Base-by-base conservation (phyloP, 2,797 vertebrate species). In the Spea hammondii region DNA sequence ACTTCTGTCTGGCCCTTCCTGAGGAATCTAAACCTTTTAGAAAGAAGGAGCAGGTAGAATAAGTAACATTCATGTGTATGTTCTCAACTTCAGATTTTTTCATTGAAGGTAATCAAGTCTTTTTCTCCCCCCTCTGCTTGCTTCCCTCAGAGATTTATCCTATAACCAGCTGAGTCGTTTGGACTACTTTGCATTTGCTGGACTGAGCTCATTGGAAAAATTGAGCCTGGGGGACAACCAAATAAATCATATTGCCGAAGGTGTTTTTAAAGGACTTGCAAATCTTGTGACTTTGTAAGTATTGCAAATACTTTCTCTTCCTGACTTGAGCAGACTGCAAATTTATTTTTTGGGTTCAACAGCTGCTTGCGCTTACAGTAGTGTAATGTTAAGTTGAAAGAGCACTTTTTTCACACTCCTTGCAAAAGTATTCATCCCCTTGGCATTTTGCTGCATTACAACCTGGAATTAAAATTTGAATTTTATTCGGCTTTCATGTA, bases 101-200 rank as follows among this genome's bases (percentile, higher is more conserved):
- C 44, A 64, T 47, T 6, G 11, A 76, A 75, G 49, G 47, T n/a
- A 71, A 54, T 32, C 66, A 9, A 72, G 13, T 55, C 55, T 55
- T 44, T 45, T 4, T 64, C 5, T n/a, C 57, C n/a, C 8, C n/a
- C 12, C 55, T 13, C 55, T 5, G 10, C 55, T 45, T 70, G 10
- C 68, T 14, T 65, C n/a, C 64, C 85, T 69, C 87, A 99, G 97
- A 77, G 97, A 99, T 88, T 87, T 99, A 87, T 98, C 97, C 0
- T 93, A 93, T 86, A 99, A 99, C 88, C 96, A 96, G 81, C 88
- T 99, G 72, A 95, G 94, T 17, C 93, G 96, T 84, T 90, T 99
- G 76, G 97, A 96, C 88, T 96, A 96, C 59, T 94, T 93, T n/a
- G 94, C 94, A 54, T 98, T 99, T 72, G 83, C 93, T 57, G 96